Base-by-base conservation (phyloP, 2,113 vertebrate species). In the Murina feae region DNA sequence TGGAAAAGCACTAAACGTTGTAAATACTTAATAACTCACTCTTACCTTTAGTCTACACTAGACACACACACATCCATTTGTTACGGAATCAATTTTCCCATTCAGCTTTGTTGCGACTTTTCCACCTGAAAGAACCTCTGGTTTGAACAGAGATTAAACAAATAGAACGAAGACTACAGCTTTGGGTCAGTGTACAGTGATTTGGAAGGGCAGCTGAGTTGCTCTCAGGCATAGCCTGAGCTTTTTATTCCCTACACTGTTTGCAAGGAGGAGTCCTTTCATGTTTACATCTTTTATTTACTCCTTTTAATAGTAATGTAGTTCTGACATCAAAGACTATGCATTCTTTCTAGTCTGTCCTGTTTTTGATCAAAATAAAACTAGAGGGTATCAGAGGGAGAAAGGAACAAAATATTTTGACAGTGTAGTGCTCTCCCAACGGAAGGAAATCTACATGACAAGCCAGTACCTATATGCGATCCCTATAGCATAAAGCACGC, bases 241-340 rank as follows among this genome's bases (percentile, higher is more conserved):
- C 44, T 78, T 78, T 94, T 66, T 78, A 39, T 84, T 90, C 37
- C 78, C 76, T 47, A 16, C 79, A n/a, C 65, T 93, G 44, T 95
- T 85, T 85, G 51, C 65, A 84, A 90, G 55, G 71, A 78, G 63
- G 47, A 20, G 6, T 20, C 11, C 49, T 94, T 96, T 94, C 49
- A 96, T 95, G 75, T 94, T 51, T 58, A 84, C 44, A 66, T 60
- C 13, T 28, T 72, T 86, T 89, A 92, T 94, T 96, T 93, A 96
- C 51, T 74, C 68, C 49, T 78, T 78, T 90, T 94, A 95, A 95
- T 69, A 69, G 12, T 69, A 49, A 47, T 90, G 60, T 75, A 65
- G 72, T 39, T 35, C 37, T 72, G 53, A 71, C 49, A 95, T 86
- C 72, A 95, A 92, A 32, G 51, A 55, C 51, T 85, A 16, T 86